Percentiles rank a stretch among this genome's conserved stretches.
These are phyloP conservation scores for Channa maculata DNA, from an alignment of 2,113 vertebrate species.

Conservation along the genomic window DNA sequence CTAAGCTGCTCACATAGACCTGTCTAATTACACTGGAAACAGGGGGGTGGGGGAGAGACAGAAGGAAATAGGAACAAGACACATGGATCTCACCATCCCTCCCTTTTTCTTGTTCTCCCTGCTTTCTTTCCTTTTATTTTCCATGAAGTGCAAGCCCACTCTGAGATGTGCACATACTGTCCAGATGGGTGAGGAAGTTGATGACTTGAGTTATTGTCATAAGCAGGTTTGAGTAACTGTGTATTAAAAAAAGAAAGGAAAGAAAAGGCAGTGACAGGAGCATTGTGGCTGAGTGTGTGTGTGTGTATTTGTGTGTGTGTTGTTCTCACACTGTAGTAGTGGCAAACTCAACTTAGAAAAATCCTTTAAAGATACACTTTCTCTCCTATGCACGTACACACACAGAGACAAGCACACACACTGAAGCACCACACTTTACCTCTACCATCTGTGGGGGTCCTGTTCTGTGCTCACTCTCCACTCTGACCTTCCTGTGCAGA, in stretches of 20 bases:
- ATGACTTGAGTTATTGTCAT: constrained; percentile 65
- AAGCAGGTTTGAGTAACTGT: constrained; percentile 59
- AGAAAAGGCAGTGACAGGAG: neutral
- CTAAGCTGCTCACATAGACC: constrained; percentile 74
- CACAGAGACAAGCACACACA: neutral
- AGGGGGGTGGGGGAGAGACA: constrained; percentile 5
- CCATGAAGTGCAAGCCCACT: constrained; percentile 25
- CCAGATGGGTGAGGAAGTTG: constrained; percentile 68
- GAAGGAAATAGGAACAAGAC: constrained; percentile 51
- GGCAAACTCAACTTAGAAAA: constrained; percentile 2
- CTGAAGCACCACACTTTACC: constrained; percentile 20
- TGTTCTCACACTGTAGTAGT: neutral
- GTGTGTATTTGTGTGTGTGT: constrained; percentile 4
- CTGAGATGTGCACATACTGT: constrained; percentile 46
- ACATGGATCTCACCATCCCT: constrained; percentile 18
- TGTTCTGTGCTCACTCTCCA: constrained; percentile 13
- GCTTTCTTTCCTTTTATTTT: constrained; percentile 37
- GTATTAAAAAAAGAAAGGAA: neutral
- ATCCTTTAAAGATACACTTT: neutral
- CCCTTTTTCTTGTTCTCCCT: constrained; percentile 27
- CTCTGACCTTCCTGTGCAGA: constrained; percentile 45
- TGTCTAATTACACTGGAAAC: constrained; percentile 73
- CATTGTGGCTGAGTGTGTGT: neutral
- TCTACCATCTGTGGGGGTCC: constrained; percentile 34
- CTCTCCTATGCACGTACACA: neutral